Evolutionary conservation across 2,888 invertebrate genomes (phyloP).

Genomic region (Pollenia angustigena): DNA sequence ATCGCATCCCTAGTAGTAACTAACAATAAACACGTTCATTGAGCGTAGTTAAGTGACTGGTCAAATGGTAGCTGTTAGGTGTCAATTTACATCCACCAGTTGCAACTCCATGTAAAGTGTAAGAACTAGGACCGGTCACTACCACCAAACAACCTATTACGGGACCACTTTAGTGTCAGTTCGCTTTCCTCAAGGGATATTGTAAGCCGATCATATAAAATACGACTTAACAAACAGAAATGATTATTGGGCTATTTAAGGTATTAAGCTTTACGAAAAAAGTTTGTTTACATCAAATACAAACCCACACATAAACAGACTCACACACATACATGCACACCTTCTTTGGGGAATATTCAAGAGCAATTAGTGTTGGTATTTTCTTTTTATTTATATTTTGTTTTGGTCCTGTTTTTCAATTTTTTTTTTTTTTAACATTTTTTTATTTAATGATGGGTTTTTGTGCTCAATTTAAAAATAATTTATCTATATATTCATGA

Average conservation of each 20-base stretch:
- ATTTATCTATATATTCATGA: constrained; percentile 42
- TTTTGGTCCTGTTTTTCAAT: constrained; percentile 7
- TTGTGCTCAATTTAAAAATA: constrained; percentile 53
- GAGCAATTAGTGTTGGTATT: constrained; percentile 38
- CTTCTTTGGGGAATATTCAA: constrained; percentile 27
- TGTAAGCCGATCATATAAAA: no score
- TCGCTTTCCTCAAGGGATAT: no score
- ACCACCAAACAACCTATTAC: no score
- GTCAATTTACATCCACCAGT: no score
- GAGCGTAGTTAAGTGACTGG: no score
- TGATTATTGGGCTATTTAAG: background rate
- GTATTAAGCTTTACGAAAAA: constrained; percentile 8
- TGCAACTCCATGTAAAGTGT: no score
- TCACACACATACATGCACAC: background rate
- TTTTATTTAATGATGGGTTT: constrained; percentile 49
- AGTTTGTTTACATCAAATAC: constrained; percentile 1
- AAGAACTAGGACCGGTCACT: no score
- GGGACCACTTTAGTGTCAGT: no score
- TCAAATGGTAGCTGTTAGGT: no score
- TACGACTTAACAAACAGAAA: background rate
- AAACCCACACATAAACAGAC: background rate
- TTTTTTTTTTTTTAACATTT: constrained; percentile 14
- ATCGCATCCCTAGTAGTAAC: no score
- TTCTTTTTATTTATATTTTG: background rate
- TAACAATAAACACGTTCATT: no score